Base-by-base conservation (phyloP, 2,113 vertebrate genomes). In the Chaetodon trifascialis region DNA sequence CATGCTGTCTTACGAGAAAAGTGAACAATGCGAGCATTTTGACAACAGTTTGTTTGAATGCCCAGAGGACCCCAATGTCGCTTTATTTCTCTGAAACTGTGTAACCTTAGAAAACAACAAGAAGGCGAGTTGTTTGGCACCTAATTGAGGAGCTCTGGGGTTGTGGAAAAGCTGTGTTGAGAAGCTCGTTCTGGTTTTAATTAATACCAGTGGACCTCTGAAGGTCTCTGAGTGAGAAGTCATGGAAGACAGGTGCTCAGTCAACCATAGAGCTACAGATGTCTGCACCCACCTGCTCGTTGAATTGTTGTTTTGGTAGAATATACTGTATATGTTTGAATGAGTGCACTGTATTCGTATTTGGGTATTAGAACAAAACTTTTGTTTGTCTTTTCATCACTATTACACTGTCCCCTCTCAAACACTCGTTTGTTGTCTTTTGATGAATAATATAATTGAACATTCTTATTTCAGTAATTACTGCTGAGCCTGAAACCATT, bases 181-280 rank as follows among this genome's bases (percentile, higher is more conserved):
- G 76, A 79, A 74, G 79, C 80, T 79, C 16, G 66, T 76, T 42
- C 84, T 73, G 75, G 52, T 88, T 92, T 92, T 94, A 91, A 94
- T 94, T 86, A 92, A 89, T 77, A 86, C 86, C 93, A 80, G 60
- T 87, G 88, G 85, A 88, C 81, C 84, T 76, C 71, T 49, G 49
- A 64, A 87, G 63, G 72, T 71, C 67, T 83, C 44, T 17, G 72
- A 88, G 88, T 58, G 81, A 81, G 74, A 79, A 83, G 67, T 72
- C 73, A 77, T 64, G 62, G 82, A 85, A 86, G 80, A 75, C 49
- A 47, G 73, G 64, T 56, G 71, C 83, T 86, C 82, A 74, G 55
- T 88, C 83, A 87, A 71, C 80, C 85, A 55, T 52, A 56, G 40
- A 54, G 23, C 38, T 56, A 11, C 72, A 62, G 36, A 63, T 25